A percentile compares a stretch with the other conserved stretches of the same genome.
Evolutionary conservation across 1,140 invertebrate genomes (phyloP).

Genomic region (Pissodes strobi): DNA sequence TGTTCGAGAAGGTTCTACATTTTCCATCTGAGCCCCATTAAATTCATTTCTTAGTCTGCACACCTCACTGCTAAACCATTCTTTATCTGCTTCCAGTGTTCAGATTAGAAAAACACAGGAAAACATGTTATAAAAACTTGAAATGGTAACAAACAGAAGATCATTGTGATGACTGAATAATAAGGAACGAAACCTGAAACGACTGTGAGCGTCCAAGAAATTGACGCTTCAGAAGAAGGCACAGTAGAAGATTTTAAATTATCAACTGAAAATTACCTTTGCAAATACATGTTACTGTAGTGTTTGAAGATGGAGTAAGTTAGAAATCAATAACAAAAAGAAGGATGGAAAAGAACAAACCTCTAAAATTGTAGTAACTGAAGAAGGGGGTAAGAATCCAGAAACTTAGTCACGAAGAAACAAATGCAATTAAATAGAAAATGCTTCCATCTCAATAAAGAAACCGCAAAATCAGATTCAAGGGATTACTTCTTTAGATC

Average conservation of each 20-base stretch:
- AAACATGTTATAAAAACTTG: constrained; percentile 55
- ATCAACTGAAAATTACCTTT: constrained; percentile 53
- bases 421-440: constrained; percentile 21
- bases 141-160: constrained; percentile 56
- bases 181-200: constrained; percentile 52
- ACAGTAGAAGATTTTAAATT: constrained; percentile 43
- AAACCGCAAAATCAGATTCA: constrained; percentile 40
- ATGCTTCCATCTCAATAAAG: constrained; percentile 3
- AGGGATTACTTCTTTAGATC: constrained; percentile 42
- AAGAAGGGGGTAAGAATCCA: constrained; percentile 53
- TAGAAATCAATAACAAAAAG: constrained; percentile 53
- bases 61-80: too few species aligned
- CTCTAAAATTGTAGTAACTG: constrained; percentile 50
- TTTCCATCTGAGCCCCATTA: too few species aligned
- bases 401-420: constrained; percentile 9
- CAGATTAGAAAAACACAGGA: too few species aligned
- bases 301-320: constrained; percentile 44
- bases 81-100: too few species aligned
- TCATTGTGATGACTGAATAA: constrained; percentile 58
- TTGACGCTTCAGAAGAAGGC: constrained; percentile 47
- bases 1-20: too few species aligned
- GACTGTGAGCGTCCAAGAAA: constrained; percentile 52
- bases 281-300: constrained; percentile 38
- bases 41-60: too few species aligned
- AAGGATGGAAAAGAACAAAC: constrained; percentile 47